Conservation (phyloP, 1,140 invertebrate genomes). For the Micrasema longulum region DNA sequence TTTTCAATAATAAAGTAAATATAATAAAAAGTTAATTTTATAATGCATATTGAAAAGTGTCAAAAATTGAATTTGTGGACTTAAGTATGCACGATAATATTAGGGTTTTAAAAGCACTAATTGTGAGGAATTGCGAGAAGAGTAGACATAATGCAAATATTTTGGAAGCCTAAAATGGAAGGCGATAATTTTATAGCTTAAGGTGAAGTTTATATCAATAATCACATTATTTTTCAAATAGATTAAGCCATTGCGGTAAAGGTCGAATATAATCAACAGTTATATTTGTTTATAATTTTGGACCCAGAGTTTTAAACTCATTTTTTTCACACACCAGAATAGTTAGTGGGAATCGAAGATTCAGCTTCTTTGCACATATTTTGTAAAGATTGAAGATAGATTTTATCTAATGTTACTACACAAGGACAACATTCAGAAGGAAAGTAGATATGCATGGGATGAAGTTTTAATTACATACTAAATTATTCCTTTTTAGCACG, state of each 20-base stretch:
- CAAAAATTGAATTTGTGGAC: too few species aligned
- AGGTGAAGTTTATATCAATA: conserved; percentile 23
- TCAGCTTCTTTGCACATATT: conserved; percentile 15
- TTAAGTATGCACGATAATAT: too few species aligned
- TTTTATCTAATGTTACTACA: conserved; percentile 14
- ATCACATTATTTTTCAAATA: conserved; percentile 24
- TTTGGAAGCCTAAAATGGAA: conserved; percentile 27
- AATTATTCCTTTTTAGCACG: conserved; percentile 40
- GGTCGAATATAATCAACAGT: conserved; percentile 29
- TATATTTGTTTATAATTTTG: conserved; percentile 47
- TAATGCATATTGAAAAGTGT: too few species aligned
- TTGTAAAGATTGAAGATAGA: conserved; percentile 4
- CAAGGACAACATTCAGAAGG: conserved; percentile 14
- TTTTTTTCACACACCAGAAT: conserved; percentile 18
- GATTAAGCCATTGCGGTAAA: conserved; percentile 33
- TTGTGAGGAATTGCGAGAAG: neutral
- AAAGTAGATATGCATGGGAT: conserved; percentile 41
- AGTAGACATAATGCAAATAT: conserved; percentile 15
- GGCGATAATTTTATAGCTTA: conserved; percentile 32
- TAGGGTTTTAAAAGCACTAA: too few species aligned
- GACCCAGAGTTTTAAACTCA: conserved; percentile 53
- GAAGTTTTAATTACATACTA: conserved; percentile 1
- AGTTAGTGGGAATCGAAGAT: neutral
- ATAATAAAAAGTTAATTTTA: too few species aligned
- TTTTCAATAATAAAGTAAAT: too few species aligned